Percentiles rank a stretch among this genome's conserved stretches.
These are phyloP conservation scores for Amblyornis subalaris DNA, from an alignment of 2,113 vertebrate genomes.

Conservation along the genomic window DNA sequence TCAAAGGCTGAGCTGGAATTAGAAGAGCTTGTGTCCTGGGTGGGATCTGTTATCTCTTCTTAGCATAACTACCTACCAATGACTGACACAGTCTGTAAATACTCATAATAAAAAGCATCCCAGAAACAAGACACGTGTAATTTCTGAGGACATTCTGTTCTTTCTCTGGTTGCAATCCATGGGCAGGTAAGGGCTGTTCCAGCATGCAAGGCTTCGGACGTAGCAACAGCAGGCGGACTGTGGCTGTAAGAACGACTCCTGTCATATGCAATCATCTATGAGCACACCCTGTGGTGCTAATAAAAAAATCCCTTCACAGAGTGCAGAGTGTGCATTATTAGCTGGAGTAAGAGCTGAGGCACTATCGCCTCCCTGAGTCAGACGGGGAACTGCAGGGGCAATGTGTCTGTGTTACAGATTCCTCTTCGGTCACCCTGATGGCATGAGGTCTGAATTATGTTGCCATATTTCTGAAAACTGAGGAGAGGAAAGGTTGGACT, in stretches of 20 bases:
- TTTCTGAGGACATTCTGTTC: constrained; percentile 24
- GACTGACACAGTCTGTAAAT: background rate
- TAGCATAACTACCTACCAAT: background rate
- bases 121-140: background rate
- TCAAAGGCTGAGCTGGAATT: background rate
- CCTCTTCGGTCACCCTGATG: background rate
- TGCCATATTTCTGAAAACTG: background rate
- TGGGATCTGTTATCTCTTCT: background rate
- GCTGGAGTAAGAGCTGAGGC: background rate
- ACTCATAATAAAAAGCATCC: background rate
- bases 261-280: background rate
- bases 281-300: background rate
- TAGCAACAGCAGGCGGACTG: background rate
- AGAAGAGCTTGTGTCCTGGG: background rate
- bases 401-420: background rate
- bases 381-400: background rate
- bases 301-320: background rate
- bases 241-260: background rate
- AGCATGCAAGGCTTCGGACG: background rate
- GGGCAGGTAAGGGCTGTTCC: background rate
- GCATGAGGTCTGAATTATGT: background rate
- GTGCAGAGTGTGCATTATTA: background rate
- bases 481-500: background rate
- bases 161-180: background rate
- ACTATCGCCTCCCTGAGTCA: background rate